Base-by-base conservation (phyloP, 2,113 vertebrate species). In the Promerops cafer region DNA sequence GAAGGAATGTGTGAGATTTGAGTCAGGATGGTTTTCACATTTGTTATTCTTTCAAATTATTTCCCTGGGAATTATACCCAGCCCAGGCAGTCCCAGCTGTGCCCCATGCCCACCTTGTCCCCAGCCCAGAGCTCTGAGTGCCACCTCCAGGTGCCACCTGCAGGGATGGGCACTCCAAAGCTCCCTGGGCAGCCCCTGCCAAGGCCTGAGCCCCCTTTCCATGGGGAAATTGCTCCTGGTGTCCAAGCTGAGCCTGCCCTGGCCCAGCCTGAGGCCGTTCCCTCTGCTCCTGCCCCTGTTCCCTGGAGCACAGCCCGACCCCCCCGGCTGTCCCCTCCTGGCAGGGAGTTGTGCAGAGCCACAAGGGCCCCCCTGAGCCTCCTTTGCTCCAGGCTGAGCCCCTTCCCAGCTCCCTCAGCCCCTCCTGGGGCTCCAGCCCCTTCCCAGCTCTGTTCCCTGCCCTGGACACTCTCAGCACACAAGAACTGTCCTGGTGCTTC, bases 71-170 rank as follows among this genome's bases (percentile, higher is more conserved):
- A 66, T 20, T 66, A 6, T 7, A 42, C 71, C 17, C 11, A 47
- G 61, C 1, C 16, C 69, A 2, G 0, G 1, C 1, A 10, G 26
- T 3, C 2, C 57, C 2, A 40, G 17, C 60, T 31, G 70, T 49
- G 30, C 59, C 69, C 15, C 0, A 15, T 21, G 10, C 10, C 33
- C 81, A 37, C 47, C 80, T 13, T 61, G 66, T 26, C 37, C 64
- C 80, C 54, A 68, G 78, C 52, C 42, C 78, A 68, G 78, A 68
- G 64, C 78, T 0, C 80, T 61, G 12, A 83, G 80, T 70, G 80
- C 80, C 79, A 69, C 64, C 4, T 19, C 31, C 80, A 71, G 37
- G 4, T 16, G 30, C 0, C 66, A 60, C 80, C 66, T 52, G 2
- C 80, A 83, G 80, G 56, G 31, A 15, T 52, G 66, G 66, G 31